Evolutionary conservation across 2,888 invertebrate genomes (phyloP), one percentile per base, ranked within the genome.

Genomic region (Cerastis leucographa): DNA sequence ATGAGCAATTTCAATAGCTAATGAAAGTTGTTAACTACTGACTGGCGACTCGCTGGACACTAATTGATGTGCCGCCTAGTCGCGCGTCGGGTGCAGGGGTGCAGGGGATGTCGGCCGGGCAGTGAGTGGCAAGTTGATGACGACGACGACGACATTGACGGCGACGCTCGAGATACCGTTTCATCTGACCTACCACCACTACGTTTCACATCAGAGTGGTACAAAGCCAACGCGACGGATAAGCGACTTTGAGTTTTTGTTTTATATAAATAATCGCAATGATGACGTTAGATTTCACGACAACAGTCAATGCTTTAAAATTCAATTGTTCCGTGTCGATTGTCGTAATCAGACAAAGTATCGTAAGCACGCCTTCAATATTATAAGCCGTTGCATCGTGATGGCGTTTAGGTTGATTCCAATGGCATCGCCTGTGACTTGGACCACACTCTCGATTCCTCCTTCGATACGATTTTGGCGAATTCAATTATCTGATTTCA

Each of bases 401-500:
- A n/a, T 44, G 7, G 2, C 25, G 3, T 42, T 4, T 17, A 8
- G 19, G 9, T 35, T 61, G 29, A 64, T 14, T 42, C 49, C 67
- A 51, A 35, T 17, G 65, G 40, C 29, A 2, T 22, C 49, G 49
- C 25, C 9, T 44, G 5, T 72, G 7, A 12, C 49, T 73, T 69
- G 69, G 65, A 22, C 42, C 61, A 64, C 17, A 42, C 12, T 40
- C 40, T 11, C 29, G 42, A 73, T 40, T 56, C 54, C 35, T 46
- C 25, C 44, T 76, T 70, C 62, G 59, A 75, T 56, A 72, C 17
- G 51, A 82, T 77, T 80, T 76, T 73, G 29, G 29, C 56, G 19
- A 85, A 87, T 83, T 85, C 74, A 87, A 83, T 85, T 81, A 78
- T 72, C 70, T 87, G 66, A 80, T 84, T 85, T 77, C 56, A 62